Conservation (phyloP, 1,140 invertebrate species). For the Calephelis virginiensis region DNA sequence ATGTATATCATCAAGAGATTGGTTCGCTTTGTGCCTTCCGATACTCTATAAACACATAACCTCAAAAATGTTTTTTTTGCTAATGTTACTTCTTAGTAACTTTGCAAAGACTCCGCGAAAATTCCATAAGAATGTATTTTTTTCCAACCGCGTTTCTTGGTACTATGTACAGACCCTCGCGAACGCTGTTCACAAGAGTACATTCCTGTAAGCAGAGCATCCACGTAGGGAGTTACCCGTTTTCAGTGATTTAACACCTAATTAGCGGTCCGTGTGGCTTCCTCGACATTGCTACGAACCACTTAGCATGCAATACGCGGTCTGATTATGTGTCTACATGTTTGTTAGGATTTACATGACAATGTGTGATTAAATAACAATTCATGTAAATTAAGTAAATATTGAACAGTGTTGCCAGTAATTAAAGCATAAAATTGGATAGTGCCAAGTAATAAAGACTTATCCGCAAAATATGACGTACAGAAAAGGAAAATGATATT, state of each 20-base stretch:
- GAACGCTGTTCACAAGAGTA: conserved; percentile 47
- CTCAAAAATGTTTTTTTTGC: too few relatives aligned
- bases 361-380: neutral
- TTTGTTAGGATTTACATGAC: conserved; percentile 7
- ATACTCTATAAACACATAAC: too few relatives aligned
- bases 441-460: too few relatives aligned
- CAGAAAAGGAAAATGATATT: too few relatives aligned
- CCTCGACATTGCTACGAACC: conserved; percentile 25
- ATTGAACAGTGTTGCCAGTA: too few relatives aligned
- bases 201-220: conserved; percentile 57
- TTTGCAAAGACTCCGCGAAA: too few relatives aligned
- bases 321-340: conserved; percentile 16
- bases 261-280: conserved; percentile 51
- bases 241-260: conserved; percentile 69
- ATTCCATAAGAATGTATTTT: neutral
- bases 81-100: too few relatives aligned
- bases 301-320: conserved; percentile 22
- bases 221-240: conserved; percentile 46
- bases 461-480: too few relatives aligned
- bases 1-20: too few relatives aligned
- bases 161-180: conserved; percentile 22
- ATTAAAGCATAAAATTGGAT: too few relatives aligned
- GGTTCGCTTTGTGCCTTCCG: too few relatives aligned
- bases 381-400: neutral
- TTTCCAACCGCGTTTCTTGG: conserved; percentile 16